Conservation (phyloP, 2,888 invertebrate genomes). For the Ecliptopera silaceata region DNA sequence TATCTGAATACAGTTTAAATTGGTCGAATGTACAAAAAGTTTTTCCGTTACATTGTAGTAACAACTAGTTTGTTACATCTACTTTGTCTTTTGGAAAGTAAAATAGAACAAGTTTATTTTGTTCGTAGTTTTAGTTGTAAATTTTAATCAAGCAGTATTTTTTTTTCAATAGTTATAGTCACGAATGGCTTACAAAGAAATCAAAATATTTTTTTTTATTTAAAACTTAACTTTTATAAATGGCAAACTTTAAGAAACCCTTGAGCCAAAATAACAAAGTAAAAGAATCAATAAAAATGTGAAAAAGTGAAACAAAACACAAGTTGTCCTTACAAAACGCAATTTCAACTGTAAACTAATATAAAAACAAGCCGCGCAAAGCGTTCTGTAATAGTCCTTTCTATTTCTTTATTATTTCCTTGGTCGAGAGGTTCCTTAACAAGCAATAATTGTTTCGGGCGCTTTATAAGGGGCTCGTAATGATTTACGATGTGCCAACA, state of each 20-base stretch:
- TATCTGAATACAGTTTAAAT: neutral
- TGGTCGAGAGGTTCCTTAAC: slow-evolving; percentile 47
- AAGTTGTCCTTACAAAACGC: slow-evolving; percentile 24
- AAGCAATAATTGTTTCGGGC: slow-evolving; percentile 66
- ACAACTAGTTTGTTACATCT: neutral
- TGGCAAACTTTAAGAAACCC: too few relatives aligned
- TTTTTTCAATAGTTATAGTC: neutral
- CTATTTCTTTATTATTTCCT: slow-evolving; percentile 58
- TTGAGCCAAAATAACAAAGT: neutral
- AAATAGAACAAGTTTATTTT: neutral
- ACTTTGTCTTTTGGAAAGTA: neutral
- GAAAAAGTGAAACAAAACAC: neutral
- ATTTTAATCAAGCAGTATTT: neutral
- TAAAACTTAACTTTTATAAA: neutral
- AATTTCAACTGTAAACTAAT: slow-evolving; percentile 44
- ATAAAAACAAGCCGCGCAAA: slow-evolving; percentile 50
- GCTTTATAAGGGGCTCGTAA: slow-evolving; percentile 48
- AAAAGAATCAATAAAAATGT: neutral
- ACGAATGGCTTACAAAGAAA: too few relatives aligned
- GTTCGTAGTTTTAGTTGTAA: neutral
- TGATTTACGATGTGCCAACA: slow-evolving; percentile 46
- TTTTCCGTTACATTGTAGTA: neutral
- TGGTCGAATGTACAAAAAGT: neutral
- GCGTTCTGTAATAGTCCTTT: slow-evolving; percentile 39
- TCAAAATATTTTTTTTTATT: too few relatives aligned